A percentile compares a stretch with the other conserved stretches of the same genome.
Conservation (phyloP, 1,140 invertebrate genomes). For the Leptinotarsa texana region DNA sequence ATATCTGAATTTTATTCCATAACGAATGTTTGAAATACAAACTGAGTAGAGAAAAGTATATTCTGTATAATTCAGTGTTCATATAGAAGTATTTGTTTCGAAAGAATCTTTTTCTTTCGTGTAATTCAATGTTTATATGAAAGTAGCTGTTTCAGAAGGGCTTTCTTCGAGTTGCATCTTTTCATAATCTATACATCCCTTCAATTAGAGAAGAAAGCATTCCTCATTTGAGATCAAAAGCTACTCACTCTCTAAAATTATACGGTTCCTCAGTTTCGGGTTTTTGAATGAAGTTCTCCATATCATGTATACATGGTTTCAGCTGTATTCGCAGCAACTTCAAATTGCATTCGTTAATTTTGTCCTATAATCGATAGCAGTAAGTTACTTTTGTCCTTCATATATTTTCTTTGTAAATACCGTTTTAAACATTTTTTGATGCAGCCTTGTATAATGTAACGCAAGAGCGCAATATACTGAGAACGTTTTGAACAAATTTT, state of each 20-base stretch:
- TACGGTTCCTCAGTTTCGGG: conserved; percentile 29
- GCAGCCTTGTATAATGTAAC: conserved; percentile 38
- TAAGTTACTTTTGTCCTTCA: not conserved
- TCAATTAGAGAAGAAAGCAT: too few relatives aligned
- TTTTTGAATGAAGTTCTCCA: conserved; percentile 31
- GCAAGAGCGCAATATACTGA: conserved; percentile 54
- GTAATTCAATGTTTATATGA: too few relatives aligned
- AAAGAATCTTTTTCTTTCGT: too few relatives aligned
- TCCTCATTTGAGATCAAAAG: too few relatives aligned
- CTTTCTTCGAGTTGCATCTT: too few relatives aligned
- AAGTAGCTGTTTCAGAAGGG: too few relatives aligned
- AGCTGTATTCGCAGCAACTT: conserved; percentile 37
- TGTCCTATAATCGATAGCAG: conserved; percentile 26
- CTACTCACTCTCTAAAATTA: conserved; percentile 39
- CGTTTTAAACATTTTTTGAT: conserved; percentile 37
- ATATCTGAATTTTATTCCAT: too few relatives aligned
- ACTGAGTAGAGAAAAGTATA: too few relatives aligned
- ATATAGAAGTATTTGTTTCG: too few relatives aligned
- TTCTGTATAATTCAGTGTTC: too few relatives aligned
- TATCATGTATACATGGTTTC: conserved; percentile 42
- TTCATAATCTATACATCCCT: too few relatives aligned
- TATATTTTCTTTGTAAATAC: conserved; percentile 23
- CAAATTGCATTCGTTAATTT: conserved; percentile 32
- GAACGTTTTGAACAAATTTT: conserved; percentile 59
- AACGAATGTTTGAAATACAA: too few relatives aligned